Base-by-base conservation (phyloP, 2,888 invertebrate genomes). In the Nineta flava region DNA sequence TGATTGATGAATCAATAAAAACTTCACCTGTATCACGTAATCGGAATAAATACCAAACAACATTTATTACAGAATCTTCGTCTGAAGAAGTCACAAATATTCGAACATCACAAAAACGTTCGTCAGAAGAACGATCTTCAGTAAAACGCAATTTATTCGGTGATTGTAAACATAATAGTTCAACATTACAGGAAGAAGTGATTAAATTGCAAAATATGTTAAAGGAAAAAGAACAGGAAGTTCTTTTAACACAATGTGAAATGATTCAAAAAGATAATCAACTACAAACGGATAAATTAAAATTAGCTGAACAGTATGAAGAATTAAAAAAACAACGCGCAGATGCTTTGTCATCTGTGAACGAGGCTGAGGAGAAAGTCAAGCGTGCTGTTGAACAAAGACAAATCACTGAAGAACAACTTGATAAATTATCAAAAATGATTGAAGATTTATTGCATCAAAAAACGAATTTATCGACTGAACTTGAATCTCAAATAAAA, bases 1-100 rank as follows among this genome's bases (percentile, higher is more conserved):
- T 81, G 2, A 72, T 72, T 64, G 72, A 40, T 64, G 70, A 42
- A 68, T 72, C 38, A 62, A 70, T 46, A 59, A 71, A 48, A 70
- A 68, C 2, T 57, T 69, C 38, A 67, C 68, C 7, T 66, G 44
- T 5, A 19, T 38, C 38, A 5, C 38, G 60, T 52, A 69, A 52
- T 48, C 26, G 55, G 46, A 42, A 32, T 45, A 48, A 53, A 42
- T 52, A 44, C 35, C 21, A 44, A 26, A 16, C n/a, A 13, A 38
- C n/a, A 6, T 38, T 15, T 15, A 38, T 15, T 3, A 15, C 38
- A 38, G n/a, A n/a, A 13, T 38, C 38, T 38, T 38, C 38, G 7
- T 38, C 38, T n/a, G n/a, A n/a, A 12, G n/a, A n/a, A 7, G 5
- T 12, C 9, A 46, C 46, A 13, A 35, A 12, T 9, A 16, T 31